Evolutionary conservation across 2,888 invertebrate species (phyloP).

Genomic region (Peribatodes rhomboidaria): DNA sequence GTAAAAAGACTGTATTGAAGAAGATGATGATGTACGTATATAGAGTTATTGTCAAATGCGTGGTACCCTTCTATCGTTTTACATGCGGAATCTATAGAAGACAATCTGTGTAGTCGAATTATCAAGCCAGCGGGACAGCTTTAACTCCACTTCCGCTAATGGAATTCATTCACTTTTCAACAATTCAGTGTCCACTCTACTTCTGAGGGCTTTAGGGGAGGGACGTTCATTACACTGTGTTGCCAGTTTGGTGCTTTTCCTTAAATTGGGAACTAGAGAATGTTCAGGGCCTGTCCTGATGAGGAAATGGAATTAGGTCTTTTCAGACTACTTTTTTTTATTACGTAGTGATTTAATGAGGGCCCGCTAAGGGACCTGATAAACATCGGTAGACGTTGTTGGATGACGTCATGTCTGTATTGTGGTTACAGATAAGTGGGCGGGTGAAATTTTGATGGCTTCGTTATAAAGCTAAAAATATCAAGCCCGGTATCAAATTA

Average conservation of each 20-base stretch:
- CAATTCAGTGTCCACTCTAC: conserved; percentile 68
- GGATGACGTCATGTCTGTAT: too few relatives aligned
- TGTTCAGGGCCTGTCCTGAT: neutral
- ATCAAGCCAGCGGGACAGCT: conserved; percentile 61
- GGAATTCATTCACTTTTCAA: conserved; percentile 74
- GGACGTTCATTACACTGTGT: conserved; percentile 30
- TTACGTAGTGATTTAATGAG: neutral
- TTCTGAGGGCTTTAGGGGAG: conserved; percentile 57
- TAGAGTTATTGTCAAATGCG: too few relatives aligned
- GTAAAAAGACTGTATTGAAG: too few relatives aligned
- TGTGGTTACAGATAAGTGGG: too few relatives aligned
- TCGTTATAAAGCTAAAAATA: too few relatives aligned
- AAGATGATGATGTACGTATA: too few relatives aligned
- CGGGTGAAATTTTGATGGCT: too few relatives aligned
- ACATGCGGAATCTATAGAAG: too few relatives aligned
- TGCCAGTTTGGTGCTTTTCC: conserved; percentile 16
- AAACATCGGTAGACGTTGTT: too few relatives aligned
- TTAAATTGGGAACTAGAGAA: neutral
- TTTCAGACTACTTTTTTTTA: neutral
- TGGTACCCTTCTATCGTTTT: too few relatives aligned
- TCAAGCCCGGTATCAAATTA: too few relatives aligned
- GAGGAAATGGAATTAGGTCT: neutral
- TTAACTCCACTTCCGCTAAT: conserved; percentile 72
- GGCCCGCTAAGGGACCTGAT: too few relatives aligned
- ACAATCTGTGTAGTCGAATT: conserved; percentile 52